Percentiles rank a stretch among this genome's conserved stretches.
Evolutionary conservation across 2,797 vertebrate genomes (phyloP).

Genomic region (Trachops cirrhosus): DNA sequence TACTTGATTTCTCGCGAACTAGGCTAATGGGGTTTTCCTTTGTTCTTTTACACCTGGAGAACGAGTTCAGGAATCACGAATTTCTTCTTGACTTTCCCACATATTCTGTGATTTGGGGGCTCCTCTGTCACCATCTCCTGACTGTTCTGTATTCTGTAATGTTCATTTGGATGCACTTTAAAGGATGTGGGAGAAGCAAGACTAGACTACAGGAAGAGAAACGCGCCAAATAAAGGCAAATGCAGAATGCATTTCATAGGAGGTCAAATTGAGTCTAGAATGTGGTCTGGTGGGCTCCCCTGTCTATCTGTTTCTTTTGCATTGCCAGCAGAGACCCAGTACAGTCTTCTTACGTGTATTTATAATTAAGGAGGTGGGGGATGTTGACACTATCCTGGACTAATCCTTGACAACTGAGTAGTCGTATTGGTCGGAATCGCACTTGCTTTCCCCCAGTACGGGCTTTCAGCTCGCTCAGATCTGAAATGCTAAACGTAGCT

Average conservation of each 20-base stretch:
- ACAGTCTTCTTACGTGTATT: neutral
- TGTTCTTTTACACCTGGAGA: neutral
- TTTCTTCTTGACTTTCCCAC: neutral
- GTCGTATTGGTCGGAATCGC: neutral
- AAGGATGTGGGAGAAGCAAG: neutral
- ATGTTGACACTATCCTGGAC: neutral
- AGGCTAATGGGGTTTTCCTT: neutral
- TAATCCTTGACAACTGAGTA: neutral
- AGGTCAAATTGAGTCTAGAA: neutral
- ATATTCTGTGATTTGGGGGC: neutral
- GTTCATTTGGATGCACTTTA: neutral
- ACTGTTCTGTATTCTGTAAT: neutral
- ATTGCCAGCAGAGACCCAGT: neutral
- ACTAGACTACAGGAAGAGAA: neutral
- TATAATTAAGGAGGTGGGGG: neutral
- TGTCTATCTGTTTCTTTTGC: neutral
- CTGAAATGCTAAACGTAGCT: neutral
- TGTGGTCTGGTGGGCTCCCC: neutral
- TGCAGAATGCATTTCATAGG: neutral
- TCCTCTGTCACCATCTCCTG: neutral
- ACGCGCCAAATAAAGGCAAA: neutral
- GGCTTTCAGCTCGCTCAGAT: neutral
- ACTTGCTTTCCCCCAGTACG: neutral
- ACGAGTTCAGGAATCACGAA: neutral
- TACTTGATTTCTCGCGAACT: neutral